A percentile compares a stretch with the other conserved stretches of the same genome.
Conservation (phyloP, 2,113 vertebrate species). For the Salvelinus sp. region DNA sequence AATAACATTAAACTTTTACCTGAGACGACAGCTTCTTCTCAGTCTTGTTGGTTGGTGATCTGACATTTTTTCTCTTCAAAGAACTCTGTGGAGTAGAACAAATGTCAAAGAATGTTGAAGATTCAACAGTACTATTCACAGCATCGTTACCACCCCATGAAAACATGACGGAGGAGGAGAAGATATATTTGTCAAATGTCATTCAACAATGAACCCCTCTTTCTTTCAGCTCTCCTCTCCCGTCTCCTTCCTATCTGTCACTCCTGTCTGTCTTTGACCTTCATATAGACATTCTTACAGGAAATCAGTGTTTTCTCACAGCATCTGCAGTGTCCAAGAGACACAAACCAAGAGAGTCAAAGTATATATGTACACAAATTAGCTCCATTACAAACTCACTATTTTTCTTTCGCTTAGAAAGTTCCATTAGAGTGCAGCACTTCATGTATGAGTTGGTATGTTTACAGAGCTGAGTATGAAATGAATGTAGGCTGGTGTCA, state of each 20-base stretch:
- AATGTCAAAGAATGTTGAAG: not conserved
- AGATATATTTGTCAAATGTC: not conserved
- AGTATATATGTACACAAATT: no score
- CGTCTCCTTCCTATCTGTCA: not conserved
- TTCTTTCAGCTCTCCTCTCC: not conserved
- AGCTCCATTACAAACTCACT: not conserved
- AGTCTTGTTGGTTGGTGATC: conserved; percentile 77
- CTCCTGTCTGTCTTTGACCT: not conserved
- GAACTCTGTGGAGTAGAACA: conserved; percentile 77
- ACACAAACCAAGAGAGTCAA: not conserved
- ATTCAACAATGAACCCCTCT: not conserved
- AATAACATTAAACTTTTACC: conserved; percentile 69
- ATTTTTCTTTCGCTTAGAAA: conserved; percentile 7
- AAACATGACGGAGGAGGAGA: not conserved
- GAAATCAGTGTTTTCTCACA: not conserved
- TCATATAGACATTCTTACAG: not conserved
- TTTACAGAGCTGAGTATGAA: conserved; percentile 47
- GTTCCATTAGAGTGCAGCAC: not conserved
- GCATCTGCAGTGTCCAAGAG: not conserved
- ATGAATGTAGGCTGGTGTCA: conserved; percentile 54
- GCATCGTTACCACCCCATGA: not conserved
- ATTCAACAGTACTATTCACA: not conserved
- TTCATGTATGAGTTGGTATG: conserved; percentile 18
- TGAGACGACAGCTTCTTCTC: conserved; percentile 87
- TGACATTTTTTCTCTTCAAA: conserved; percentile 84